Percentiles rank a stretch among this genome's conserved stretches.
These are phyloP conservation scores for Drosophila tani DNA, from an alignment of 1,140 invertebrate species.

Conservation along the genomic window DNA sequence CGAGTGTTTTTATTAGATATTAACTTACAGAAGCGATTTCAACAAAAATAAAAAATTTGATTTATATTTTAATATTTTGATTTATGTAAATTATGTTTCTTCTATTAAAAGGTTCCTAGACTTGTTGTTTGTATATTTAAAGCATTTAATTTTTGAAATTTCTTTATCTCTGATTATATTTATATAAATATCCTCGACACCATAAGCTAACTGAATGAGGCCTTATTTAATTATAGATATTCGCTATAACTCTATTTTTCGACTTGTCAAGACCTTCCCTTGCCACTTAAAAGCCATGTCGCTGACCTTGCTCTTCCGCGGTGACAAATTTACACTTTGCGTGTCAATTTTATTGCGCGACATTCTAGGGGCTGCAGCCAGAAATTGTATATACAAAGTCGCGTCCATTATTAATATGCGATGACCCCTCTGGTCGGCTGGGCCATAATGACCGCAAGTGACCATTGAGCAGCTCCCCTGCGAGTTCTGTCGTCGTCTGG, in stretches of 20 bases:
- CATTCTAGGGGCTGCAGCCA: conserved; percentile 34
- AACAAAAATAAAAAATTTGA: too few species aligned
- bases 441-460: conserved; percentile 13
- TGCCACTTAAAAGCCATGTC: not conserved
- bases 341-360: conserved; percentile 46
- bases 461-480: conserved; percentile 8
- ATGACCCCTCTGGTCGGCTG: conserved; percentile 3
- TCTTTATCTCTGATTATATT: too few species aligned
- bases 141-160: not conserved
- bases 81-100: too few species aligned
- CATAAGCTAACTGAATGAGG: not conserved
- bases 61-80: too few species aligned
- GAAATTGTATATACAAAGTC: not conserved
- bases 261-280: not conserved
- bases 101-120: too few species aligned
- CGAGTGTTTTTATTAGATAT: too few species aligned
- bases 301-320: not conserved
- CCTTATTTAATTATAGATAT: not conserved
- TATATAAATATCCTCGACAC: not conserved
- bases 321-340: conserved; percentile 69
- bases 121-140: too few species aligned
- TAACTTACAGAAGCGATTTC: too few species aligned
- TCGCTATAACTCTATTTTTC: not conserved
- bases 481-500: conserved; percentile 32
- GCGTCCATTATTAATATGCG: conserved; percentile 13